These are phyloP conservation scores for Caenorhabditis remanei DNA, from an alignment of 1,140 invertebrate species.

Conservation along the genomic window DNA sequence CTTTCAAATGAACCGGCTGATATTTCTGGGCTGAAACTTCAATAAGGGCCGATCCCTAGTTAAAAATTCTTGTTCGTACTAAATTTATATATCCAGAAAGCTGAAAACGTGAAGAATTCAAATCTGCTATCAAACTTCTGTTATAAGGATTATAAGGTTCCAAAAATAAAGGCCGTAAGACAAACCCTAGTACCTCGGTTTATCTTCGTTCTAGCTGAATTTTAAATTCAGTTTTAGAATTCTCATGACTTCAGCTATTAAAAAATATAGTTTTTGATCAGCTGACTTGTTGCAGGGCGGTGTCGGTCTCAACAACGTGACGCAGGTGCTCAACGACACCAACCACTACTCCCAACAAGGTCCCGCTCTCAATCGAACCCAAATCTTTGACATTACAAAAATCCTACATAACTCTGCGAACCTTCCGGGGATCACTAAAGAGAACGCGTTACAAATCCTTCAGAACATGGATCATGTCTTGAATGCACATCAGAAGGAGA, in stretches of 20 bases:
- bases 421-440: background rate
- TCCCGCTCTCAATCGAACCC: background rate
- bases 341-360: conserved; percentile 28
- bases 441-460: conserved; percentile 41
- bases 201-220: no score
- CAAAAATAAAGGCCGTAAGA: no score
- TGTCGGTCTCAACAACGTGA: conserved; percentile 49
- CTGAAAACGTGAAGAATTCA: background rate
- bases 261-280: no score
- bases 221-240: no score
- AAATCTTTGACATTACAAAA: conserved; percentile 52
- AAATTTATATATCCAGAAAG: no score
- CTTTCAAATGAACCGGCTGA: no score
- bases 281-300: background rate
- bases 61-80: no score
- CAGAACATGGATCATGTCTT: conserved; percentile 51
- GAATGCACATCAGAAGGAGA: background rate
- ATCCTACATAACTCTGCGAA: conserved; percentile 57
- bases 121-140: background rate
- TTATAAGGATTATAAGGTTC: no score
- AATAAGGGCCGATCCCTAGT: no score
- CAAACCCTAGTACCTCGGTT: no score
- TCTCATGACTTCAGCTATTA: no score
- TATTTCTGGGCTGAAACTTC: no score
- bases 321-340: conserved; percentile 41